These are phyloP conservation scores for Eublepharis macularius DNA, from an alignment of 2,113 vertebrate genomes.

Conservation along the genomic window DNA sequence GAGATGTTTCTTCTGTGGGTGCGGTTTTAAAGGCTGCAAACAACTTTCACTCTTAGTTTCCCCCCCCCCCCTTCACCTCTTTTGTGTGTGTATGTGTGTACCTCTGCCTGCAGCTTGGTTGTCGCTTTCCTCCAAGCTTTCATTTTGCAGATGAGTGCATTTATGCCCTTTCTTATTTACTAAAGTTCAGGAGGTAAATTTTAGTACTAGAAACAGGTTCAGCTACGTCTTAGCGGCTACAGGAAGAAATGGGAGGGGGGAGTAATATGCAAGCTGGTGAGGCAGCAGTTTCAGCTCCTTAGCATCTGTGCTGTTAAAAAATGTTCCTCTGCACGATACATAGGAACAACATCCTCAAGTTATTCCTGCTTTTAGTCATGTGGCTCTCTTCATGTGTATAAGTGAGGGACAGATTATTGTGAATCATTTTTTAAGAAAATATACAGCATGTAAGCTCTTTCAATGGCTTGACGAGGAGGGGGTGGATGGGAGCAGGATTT, in stretches of 20 bases:
- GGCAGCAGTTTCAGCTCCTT: slow-evolving; percentile 44
- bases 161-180: not conserved
- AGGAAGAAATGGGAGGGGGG: not conserved
- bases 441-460: slow-evolving; percentile 33
- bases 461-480: slow-evolving; percentile 39
- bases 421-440: slow-evolving; percentile 52
- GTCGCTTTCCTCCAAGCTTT: not conserved
- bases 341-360: slow-evolving; percentile 45
- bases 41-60: slow-evolving; percentile 5
- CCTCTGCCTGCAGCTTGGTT: not conserved
- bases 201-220: slow-evolving; percentile 9
- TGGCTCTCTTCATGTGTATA: slow-evolving; percentile 31
- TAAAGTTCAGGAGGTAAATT: not conserved
- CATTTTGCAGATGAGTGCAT: not conserved
- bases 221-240: slow-evolving; percentile 8
- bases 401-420: slow-evolving; percentile 49
- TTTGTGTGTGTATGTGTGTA: not conserved
- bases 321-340: slow-evolving; percentile 27
- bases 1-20: slow-evolving; percentile 14
- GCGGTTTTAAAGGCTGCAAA: slow-evolving; percentile 3
- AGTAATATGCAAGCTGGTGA: not conserved
- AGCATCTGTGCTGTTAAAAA: not conserved
- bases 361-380: slow-evolving; percentile 47
- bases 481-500: slow-evolving; percentile 26
- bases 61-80: too few species aligned